A percentile compares a stretch with the other conserved stretches of the same genome.
Conservation (phyloP, 2,797 vertebrate genomes). For the Syngnathus rostellatus region DNA sequence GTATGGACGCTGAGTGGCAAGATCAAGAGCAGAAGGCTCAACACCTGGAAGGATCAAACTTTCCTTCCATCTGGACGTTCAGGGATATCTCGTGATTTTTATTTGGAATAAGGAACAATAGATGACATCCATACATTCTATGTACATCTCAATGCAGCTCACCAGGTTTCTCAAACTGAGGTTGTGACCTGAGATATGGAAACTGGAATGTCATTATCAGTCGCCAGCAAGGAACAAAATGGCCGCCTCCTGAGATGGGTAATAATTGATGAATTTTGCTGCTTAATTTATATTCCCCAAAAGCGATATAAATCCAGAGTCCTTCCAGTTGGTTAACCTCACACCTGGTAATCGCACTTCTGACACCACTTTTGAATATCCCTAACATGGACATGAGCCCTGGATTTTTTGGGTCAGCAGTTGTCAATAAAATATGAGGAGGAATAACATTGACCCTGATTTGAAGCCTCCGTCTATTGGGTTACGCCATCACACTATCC, state of each 20-base stretch:
- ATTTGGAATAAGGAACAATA: background rate
- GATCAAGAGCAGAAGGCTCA: constrained; percentile 41
- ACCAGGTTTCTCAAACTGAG: no score
- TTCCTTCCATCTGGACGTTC: constrained; percentile 45
- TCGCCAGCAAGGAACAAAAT: no score
- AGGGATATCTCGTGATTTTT: constrained; percentile 6
- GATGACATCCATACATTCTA: no score
- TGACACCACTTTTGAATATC: background rate
- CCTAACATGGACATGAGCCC: background rate
- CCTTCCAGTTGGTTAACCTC: background rate
- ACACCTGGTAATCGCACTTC: background rate
- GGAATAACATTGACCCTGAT: background rate
- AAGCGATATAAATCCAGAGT: no score
- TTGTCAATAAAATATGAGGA: background rate
- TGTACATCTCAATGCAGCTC: background rate
- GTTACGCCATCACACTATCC: background rate
- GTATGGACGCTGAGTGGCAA: constrained; percentile 41
- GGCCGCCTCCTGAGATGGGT: no score
- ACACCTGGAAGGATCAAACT: constrained; percentile 47
- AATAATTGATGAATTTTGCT: no score
- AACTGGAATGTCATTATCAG: no score
- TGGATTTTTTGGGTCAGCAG: background rate
- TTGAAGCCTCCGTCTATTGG: no score
- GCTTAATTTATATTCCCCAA: no score
- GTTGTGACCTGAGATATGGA: no score